A percentile compares a stretch with the other conserved stretches of the same genome.
Conservation (phyloP, 1,140 invertebrate genomes). For the Ostrea denselamellosa region DNA sequence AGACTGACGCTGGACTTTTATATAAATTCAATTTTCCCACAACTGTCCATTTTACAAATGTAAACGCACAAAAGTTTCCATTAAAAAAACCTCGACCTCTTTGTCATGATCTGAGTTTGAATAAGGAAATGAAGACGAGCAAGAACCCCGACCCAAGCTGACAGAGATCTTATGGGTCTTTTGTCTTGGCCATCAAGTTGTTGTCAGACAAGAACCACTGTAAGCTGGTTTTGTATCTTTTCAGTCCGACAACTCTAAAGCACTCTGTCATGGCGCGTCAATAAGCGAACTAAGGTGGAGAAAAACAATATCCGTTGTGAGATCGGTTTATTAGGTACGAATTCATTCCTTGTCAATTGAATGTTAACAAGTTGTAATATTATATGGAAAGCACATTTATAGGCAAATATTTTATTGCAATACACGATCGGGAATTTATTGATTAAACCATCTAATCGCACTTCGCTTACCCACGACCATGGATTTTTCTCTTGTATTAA, state of each 20-base stretch:
- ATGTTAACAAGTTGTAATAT: conserved; percentile 40
- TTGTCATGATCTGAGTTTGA: neutral
- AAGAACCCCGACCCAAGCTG: neutral
- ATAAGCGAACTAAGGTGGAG: conserved; percentile 22
- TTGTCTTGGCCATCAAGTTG: conserved; percentile 14
- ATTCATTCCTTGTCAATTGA: conserved; percentile 33
- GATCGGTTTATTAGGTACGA: conserved; percentile 35
- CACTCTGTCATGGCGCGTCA: conserved; percentile 12
- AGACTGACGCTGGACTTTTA: neutral
- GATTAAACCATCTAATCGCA: conserved; percentile 2
- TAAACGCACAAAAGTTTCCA: neutral
- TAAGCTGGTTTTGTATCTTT: conserved; percentile 1
- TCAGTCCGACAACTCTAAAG: neutral
- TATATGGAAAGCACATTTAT: conserved; percentile 28
- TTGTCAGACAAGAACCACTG: conserved; percentile 1
- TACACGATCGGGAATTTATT: conserved; percentile 28
- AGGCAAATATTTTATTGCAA: conserved; percentile 38
- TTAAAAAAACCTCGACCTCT: neutral
- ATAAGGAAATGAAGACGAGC: neutral
- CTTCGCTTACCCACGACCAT: neutral
- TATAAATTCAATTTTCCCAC: conserved; percentile 1
- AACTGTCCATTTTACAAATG: neutral
- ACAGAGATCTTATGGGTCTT: conserved; percentile 21
- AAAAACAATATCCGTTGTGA: conserved; percentile 27
- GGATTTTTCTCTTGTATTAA: neutral